Conservation (phyloP, 2,113 vertebrate species). For the Xenopus laevis region DNA sequence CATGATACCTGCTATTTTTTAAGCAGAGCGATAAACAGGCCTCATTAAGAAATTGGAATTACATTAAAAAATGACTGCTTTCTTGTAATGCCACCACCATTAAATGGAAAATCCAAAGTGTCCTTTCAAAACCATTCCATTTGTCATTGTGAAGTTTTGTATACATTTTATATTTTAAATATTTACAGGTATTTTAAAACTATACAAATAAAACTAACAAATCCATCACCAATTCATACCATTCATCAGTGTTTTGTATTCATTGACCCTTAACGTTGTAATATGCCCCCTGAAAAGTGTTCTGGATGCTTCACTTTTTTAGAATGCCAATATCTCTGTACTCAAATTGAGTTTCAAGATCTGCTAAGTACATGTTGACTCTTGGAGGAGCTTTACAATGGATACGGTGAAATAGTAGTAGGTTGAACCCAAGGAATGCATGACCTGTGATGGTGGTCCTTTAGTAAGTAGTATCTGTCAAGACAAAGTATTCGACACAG, state of each 20-base stretch:
- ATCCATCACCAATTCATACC: not conserved
- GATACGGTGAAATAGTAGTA: constrained; percentile 29
- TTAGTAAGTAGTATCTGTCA: constrained; percentile 52
- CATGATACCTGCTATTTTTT: too few species aligned
- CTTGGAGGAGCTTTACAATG: constrained; percentile 31
- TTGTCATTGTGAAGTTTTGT: not conserved
- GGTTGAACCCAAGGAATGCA: constrained; percentile 44
- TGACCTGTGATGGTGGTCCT: constrained; percentile 49
- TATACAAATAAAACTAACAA: not conserved
- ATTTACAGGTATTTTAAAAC: not conserved
- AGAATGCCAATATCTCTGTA: constrained; percentile 45
- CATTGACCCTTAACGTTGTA: constrained; percentile 45
- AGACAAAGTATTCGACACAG: constrained; percentile 37
- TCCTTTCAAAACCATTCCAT: not conserved
- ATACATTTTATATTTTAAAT: too few species aligned
- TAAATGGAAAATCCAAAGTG: too few species aligned
- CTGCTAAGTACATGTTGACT: constrained; percentile 46
- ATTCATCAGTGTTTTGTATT: constrained; percentile 36
- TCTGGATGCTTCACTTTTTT: constrained; percentile 41
- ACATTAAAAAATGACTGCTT: too few species aligned
- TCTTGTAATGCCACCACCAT: too few species aligned
- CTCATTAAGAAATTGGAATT: too few species aligned
- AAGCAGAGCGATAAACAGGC: too few species aligned
- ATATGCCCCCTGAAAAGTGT: constrained; percentile 44
- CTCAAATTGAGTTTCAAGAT: constrained; percentile 44